A percentile compares a stretch with the other conserved stretches of the same genome.
Conservation (phyloP, 1,140 invertebrate species). For the Bombyx mandarina region DNA sequence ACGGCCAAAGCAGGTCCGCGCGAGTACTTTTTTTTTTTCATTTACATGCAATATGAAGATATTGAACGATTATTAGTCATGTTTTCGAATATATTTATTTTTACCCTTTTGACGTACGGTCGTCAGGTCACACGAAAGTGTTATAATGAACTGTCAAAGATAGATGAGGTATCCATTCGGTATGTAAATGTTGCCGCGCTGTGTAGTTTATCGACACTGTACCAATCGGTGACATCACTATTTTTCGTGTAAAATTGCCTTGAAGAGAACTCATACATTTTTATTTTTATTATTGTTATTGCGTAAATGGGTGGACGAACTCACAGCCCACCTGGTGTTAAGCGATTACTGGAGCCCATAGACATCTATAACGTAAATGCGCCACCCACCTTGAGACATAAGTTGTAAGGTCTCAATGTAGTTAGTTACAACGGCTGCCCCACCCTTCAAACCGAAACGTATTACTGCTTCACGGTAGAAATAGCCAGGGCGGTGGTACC, state of each 20-base stretch:
- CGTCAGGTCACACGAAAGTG: slow-evolving; percentile 22
- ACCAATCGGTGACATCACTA: slow-evolving; percentile 4
- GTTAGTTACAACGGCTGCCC: too few relatives aligned
- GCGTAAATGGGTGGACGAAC: too few relatives aligned
- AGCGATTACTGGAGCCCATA: too few relatives aligned
- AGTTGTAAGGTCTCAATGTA: too few relatives aligned
- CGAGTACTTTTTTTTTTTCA: slow-evolving; percentile 36
- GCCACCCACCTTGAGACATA: too few relatives aligned
- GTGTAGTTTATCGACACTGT: slow-evolving; percentile 2
- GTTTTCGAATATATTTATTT: slow-evolving; percentile 29
- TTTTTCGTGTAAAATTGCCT: background rate
- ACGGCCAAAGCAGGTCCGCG: slow-evolving; percentile 41
- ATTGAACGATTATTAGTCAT: slow-evolving; percentile 59
- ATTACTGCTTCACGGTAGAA: too few relatives aligned
- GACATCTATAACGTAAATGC: too few relatives aligned
- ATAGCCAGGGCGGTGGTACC: too few relatives aligned
- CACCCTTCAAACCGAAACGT: too few relatives aligned
- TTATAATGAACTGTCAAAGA: slow-evolving; percentile 24
- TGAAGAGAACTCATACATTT: too few relatives aligned
- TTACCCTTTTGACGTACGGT: slow-evolving; percentile 23
- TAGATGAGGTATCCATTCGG: slow-evolving; percentile 17
- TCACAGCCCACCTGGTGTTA: too few relatives aligned
- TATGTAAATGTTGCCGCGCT: background rate
- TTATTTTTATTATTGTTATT: too few relatives aligned
- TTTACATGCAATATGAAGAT: slow-evolving; percentile 56